Conservation (phyloP, 1,140 invertebrate species). For the Zaprionus lachaisei region DNA sequence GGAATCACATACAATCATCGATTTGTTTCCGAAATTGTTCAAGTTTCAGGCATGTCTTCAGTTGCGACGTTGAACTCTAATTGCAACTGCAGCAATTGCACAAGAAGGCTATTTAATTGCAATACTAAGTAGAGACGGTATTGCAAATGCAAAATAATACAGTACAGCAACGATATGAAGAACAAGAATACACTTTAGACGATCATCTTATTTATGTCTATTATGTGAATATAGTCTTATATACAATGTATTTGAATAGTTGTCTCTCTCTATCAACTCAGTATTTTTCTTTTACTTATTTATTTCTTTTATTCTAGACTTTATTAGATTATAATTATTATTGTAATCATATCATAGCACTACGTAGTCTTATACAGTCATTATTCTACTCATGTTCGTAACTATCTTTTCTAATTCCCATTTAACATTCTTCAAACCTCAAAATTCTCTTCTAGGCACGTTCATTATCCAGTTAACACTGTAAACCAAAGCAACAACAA, state of each 20-base stretch:
- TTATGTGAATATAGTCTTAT: too few relatives aligned
- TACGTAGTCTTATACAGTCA: too few relatives aligned
- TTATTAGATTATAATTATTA: too few relatives aligned
- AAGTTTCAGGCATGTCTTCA: not conserved
- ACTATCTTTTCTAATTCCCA: not conserved
- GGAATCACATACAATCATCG: not conserved
- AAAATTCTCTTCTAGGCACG: not conserved
- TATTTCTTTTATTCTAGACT: too few relatives aligned
- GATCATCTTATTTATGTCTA: not conserved
- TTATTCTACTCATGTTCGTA: too few relatives aligned
- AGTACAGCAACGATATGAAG: not conserved
- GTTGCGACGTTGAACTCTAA: not conserved
- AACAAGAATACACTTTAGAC: not conserved
- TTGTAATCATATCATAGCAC: too few relatives aligned
- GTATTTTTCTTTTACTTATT: too few relatives aligned
- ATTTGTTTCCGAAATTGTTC: conserved; percentile 1
- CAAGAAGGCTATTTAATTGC: not conserved
- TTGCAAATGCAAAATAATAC: not conserved
- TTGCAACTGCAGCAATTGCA: not conserved
- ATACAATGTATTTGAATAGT: too few relatives aligned
- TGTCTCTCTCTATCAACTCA: too few relatives aligned
- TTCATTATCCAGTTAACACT: not conserved
- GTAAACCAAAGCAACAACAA: not conserved
- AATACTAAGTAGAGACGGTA: not conserved
- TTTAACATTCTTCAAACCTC: not conserved